These are phyloP conservation scores for Diachasma alloeum DNA, from an alignment of 1,140 invertebrate genomes.

Conservation along the genomic window DNA sequence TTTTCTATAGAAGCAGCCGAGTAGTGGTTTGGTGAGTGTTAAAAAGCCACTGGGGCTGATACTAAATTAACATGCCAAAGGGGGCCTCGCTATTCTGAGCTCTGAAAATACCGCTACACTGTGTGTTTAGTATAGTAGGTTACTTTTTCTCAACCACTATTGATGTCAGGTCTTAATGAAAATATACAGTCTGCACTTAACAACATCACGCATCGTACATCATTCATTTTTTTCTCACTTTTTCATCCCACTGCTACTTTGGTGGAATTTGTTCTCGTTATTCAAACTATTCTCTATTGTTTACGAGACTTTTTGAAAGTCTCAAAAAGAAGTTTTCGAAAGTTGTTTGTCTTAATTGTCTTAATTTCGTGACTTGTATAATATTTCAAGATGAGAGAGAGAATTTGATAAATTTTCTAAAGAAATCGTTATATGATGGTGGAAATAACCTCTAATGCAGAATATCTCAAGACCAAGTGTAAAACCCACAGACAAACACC, in stretches of 20 bases:
- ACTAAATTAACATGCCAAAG: slow-evolving; percentile 49
- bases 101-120: slow-evolving; percentile 27
- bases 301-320: background rate
- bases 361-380: background rate
- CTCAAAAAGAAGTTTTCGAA: too few relatives aligned
- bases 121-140: background rate
- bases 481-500: slow-evolving; percentile 26
- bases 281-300: background rate
- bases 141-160: background rate
- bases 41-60: slow-evolving; percentile 29
- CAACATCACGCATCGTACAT: slow-evolving; percentile 15
- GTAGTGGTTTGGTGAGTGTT: slow-evolving; percentile 19
- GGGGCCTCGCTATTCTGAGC: slow-evolving; percentile 22
- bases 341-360: background rate
- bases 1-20: background rate
- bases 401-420: background rate
- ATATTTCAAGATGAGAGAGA: too few relatives aligned
- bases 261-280: background rate
- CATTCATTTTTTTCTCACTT: slow-evolving; percentile 26
- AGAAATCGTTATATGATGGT: background rate
- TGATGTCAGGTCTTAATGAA: slow-evolving; percentile 39
- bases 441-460: background rate
- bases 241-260: background rate
- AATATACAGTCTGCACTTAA: slow-evolving; percentile 38
- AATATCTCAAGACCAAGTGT: background rate